These are phyloP conservation scores for Neoarius graeffei DNA, from an alignment of 2,113 vertebrate species.

Conservation along the genomic window DNA sequence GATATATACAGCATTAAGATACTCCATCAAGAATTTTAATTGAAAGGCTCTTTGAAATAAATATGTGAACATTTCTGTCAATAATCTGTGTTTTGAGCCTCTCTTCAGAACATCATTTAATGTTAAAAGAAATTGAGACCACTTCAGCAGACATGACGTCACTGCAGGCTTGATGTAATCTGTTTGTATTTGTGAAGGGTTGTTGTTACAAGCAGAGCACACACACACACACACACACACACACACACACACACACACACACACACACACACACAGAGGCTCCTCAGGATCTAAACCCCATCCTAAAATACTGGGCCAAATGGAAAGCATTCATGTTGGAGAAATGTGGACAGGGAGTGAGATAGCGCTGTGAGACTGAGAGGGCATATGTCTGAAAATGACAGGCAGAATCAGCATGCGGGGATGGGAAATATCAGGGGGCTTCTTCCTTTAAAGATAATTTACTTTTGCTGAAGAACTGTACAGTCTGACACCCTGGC, in stretches of 20 bases:
- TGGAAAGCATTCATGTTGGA: constrained; percentile 25
- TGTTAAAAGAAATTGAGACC: constrained; percentile 31
- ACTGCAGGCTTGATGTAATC: constrained; percentile 16
- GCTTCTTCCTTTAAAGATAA: constrained; percentile 52
- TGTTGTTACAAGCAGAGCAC: constrained; percentile 27
- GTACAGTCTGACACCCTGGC: constrained; percentile 43
- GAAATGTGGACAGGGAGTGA: constrained; percentile 31
- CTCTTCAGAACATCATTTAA: background rate
- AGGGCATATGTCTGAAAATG: constrained; percentile 42
- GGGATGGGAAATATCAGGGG: constrained; percentile 47
- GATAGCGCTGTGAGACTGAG: constrained; percentile 23
- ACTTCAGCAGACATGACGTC: constrained; percentile 33
- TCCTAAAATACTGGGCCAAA: constrained; percentile 31
- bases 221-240: constrained; percentile 2
- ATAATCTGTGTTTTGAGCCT: background rate
- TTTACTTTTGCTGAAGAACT: constrained; percentile 52
- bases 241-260: background rate
- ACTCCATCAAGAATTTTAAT: background rate
- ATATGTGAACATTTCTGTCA: background rate
- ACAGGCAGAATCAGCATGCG: constrained; percentile 45
- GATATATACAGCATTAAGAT: background rate
- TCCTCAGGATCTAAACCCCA: constrained; percentile 22
- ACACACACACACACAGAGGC: constrained; percentile 1
- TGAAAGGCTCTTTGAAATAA: background rate
- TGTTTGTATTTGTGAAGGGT: constrained; percentile 19